phyloP scores from a whole-genome alignment of 2,888 invertebrate species.

The Rhagonycha fulva region DNA sequence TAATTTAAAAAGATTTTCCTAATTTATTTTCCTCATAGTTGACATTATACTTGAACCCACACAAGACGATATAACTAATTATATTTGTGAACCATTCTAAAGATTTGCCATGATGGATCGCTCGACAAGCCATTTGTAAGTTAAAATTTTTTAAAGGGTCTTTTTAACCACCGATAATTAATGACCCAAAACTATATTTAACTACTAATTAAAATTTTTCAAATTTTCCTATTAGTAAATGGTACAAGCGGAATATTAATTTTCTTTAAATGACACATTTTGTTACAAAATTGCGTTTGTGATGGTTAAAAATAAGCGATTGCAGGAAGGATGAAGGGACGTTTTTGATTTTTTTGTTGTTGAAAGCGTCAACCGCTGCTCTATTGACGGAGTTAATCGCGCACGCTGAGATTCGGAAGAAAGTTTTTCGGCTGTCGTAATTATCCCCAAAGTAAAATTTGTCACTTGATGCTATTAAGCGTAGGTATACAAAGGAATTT shows the following conservation, averaged over 20 bases:
- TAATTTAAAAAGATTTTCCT: conserved; percentile 5
- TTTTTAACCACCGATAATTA: conserved; percentile 36
- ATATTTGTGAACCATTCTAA: conserved; percentile 29
- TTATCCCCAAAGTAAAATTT: neutral
- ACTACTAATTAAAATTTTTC: conserved; percentile 37
- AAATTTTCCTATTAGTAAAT: conserved; percentile 17
- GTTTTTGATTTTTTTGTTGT: neutral
- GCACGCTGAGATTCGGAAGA: neutral
- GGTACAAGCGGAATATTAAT: conserved; percentile 14
- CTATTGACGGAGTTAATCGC: neutral
- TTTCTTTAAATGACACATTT: conserved; percentile 17
- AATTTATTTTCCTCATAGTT: conserved; percentile 23
- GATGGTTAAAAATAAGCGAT: neutral
- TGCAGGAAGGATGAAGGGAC: neutral
- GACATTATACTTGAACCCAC: conserved; percentile 33
- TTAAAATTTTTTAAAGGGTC: conserved; percentile 24
- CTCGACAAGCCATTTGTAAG: conserved; percentile 34
- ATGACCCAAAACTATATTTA: conserved; percentile 36
- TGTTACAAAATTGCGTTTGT: conserved; percentile 1
- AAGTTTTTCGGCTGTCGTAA: neutral
- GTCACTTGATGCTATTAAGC: neutral
- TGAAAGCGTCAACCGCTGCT: neutral
- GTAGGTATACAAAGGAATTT: neutral
- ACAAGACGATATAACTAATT: conserved; percentile 36
- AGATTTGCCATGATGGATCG: conserved; percentile 27